A percentile compares a stretch with the other conserved stretches of the same genome.
Conservation (phyloP, 2,797 vertebrate species). For the Pygocentrus nattereri region DNA sequence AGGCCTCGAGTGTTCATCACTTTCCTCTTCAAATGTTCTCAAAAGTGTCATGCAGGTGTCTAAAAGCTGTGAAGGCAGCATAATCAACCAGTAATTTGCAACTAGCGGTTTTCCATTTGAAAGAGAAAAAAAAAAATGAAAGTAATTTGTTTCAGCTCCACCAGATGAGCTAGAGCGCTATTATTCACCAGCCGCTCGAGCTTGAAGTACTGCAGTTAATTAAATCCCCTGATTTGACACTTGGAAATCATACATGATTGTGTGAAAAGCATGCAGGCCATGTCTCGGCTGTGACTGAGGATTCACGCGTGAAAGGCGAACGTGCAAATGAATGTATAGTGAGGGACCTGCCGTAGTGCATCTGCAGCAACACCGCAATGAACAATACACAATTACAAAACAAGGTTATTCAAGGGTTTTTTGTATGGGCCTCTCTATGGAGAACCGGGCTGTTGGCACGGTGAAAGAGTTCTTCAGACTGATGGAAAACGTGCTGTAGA, state of each 20-base stretch:
- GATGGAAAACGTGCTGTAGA: too few species aligned
- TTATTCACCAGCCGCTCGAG: conserved; percentile 61
- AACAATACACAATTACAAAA: too few species aligned
- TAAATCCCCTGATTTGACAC: conserved; percentile 66
- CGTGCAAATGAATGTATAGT: conserved; percentile 63
- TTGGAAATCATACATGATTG: conserved; percentile 58
- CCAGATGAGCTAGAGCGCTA: conserved; percentile 41
- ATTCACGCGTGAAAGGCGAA: conserved; percentile 69
- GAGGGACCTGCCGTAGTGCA: background rate
- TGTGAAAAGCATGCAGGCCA: conserved; percentile 66
- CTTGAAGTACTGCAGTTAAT: conserved; percentile 70
- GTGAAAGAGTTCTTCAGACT: too few species aligned
- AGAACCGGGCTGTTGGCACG: too few species aligned
- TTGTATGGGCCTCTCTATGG: too few species aligned
- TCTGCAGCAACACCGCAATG: too few species aligned
- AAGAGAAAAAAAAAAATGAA: background rate
- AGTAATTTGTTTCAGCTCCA: conserved; percentile 46
- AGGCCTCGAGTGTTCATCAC: background rate
- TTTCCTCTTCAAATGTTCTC: conserved; percentile 10
- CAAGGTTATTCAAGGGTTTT: too few species aligned
- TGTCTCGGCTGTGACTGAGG: conserved; percentile 62
- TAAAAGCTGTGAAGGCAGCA: background rate
- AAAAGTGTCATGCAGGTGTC: background rate
- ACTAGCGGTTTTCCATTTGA: background rate
- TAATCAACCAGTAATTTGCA: too few species aligned